These are phyloP conservation scores for Nemotelus nigrinus DNA, from an alignment of 2,888 invertebrate genomes.

Conservation along the genomic window DNA sequence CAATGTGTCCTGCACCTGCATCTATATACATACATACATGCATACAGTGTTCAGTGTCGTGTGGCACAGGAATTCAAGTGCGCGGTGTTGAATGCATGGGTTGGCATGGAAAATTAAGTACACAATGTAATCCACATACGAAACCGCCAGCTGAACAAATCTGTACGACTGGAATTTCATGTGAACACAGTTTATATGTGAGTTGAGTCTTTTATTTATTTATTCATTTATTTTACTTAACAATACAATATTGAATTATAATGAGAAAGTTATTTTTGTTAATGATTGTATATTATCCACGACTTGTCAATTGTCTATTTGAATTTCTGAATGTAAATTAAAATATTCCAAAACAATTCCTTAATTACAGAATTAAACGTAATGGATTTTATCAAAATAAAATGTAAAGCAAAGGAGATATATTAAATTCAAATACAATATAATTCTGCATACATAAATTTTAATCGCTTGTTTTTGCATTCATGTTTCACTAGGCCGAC, in stretches of 20 bases:
- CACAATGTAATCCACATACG: slow-evolving; percentile 73
- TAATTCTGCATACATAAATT: no score
- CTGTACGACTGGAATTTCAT: slow-evolving; percentile 79
- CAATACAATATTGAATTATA: slow-evolving; percentile 51
- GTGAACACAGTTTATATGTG: slow-evolving; percentile 61
- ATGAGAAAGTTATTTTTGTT: slow-evolving; percentile 53
- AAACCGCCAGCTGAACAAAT: slow-evolving; percentile 77
- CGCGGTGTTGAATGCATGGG: slow-evolving; percentile 84
- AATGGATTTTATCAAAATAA: no score
- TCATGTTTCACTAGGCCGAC: slow-evolving; percentile 16
- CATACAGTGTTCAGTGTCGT: slow-evolving; percentile 89
- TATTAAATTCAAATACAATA: no score
- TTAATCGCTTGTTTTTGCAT: no score
- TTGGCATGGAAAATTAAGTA: slow-evolving; percentile 67
- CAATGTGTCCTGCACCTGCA: not conserved
- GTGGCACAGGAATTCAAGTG: slow-evolving; percentile 87
- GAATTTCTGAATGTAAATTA: not conserved
- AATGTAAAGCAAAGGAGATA: no score
- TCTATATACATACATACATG: not conserved
- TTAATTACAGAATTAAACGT: no score
- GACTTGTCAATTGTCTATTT: not conserved
- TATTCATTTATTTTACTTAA: slow-evolving; percentile 26
- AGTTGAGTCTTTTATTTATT: slow-evolving; percentile 56
- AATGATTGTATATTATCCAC: no score
- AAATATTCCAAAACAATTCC: no score